These are phyloP conservation scores for Zalophus californianus DNA, from an alignment of 2,797 vertebrate species.

Conservation along the genomic window DNA sequence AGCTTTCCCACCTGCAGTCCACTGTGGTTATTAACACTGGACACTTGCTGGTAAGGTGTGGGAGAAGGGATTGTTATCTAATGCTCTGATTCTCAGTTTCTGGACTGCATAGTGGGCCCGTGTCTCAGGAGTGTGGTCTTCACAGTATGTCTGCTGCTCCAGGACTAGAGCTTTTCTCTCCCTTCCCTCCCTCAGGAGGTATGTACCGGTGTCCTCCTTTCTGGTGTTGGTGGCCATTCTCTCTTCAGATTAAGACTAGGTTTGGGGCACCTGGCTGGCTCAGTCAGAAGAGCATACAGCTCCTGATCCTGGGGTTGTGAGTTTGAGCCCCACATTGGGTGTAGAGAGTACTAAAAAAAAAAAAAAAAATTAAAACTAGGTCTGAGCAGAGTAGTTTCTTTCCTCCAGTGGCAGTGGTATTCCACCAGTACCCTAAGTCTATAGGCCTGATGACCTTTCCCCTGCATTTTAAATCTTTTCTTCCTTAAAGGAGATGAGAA, in stretches of 20 bases:
- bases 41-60: not conserved
- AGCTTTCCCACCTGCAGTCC: not conserved
- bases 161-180: not conserved
- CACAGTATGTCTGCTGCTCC: not conserved
- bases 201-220: not conserved
- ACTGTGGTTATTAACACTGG: not conserved
- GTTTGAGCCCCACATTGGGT: not conserved
- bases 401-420: too few relatives aligned
- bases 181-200: not conserved
- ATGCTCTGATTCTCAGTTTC: not conserved
- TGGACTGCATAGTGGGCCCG: not conserved
- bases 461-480: not conserved
- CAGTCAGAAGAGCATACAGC: not conserved
- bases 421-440: not conserved
- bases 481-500: not conserved
- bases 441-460: not conserved
- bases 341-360: not conserved
- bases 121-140: not conserved
- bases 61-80: not conserved
- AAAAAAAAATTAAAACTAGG: not conserved
- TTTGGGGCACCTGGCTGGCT: not conserved
- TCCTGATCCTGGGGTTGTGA: not conserved
- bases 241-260: not conserved
- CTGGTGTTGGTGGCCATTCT: not conserved
- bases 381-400: not conserved